Conservation (phyloP, 1,140 invertebrate species). For the Cecropterus lyciades region DNA sequence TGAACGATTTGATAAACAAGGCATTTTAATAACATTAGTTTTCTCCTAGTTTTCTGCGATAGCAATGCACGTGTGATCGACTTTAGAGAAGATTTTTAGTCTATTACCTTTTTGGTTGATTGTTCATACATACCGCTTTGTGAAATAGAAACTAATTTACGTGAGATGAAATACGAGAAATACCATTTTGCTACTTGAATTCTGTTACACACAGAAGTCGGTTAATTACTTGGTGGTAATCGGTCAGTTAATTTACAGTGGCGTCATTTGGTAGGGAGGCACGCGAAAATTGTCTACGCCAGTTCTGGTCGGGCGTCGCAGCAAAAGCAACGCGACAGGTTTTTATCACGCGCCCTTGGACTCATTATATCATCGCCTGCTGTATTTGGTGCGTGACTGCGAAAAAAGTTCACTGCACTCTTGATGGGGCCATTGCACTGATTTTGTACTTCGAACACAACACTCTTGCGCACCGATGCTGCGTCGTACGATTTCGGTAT, state of each 20-base stretch:
- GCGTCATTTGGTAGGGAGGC: conserved; percentile 10
- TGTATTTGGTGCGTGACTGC: conserved; percentile 58
- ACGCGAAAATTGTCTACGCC: not conserved
- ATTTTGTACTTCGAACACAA: conserved; percentile 29
- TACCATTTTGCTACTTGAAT: too few relatives aligned
- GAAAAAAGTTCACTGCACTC: conserved; percentile 69
- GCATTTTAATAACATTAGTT: too few relatives aligned
- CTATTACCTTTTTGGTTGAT: too few relatives aligned
- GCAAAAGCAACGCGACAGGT: conserved; percentile 56
- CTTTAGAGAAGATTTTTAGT: too few relatives aligned
- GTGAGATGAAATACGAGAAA: too few relatives aligned
- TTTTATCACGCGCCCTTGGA: conserved; percentile 61
- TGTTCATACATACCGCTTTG: too few relatives aligned
- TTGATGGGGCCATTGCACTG: conserved; percentile 53
- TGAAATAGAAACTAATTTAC: too few relatives aligned
- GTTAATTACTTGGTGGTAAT: not conserved
- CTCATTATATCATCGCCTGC: conserved; percentile 61
- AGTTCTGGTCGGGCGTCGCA: conserved; percentile 20
- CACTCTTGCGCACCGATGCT: conserved; percentile 22
- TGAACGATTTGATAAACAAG: too few relatives aligned
- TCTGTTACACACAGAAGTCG: too few relatives aligned
- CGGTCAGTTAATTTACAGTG: not conserved
- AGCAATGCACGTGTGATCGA: too few relatives aligned
- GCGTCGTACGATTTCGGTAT: conserved; percentile 35
- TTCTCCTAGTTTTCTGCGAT: too few relatives aligned